A percentile compares a stretch with the other conserved stretches of the same genome.
Conservation (phyloP, 1,140 invertebrate genomes). For the Dendroctonus ponderosae region DNA sequence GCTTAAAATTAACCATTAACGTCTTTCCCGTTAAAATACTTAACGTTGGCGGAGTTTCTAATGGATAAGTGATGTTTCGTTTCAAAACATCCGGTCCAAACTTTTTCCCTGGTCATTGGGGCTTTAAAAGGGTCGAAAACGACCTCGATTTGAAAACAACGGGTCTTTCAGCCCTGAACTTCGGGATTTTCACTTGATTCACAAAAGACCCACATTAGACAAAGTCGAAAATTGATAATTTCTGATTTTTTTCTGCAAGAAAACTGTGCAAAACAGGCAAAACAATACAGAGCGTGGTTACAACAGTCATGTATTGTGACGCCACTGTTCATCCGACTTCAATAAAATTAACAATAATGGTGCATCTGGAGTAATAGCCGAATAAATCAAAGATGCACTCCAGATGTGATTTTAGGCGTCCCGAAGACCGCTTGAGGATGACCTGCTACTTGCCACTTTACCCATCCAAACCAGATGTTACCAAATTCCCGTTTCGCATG, state of each 20-base stretch:
- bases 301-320: neutral
- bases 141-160: too few relatives aligned
- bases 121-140: too few relatives aligned
- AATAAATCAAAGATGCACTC: slow-evolving; percentile 24
- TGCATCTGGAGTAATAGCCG: slow-evolving; percentile 11
- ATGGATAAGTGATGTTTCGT: too few relatives aligned
- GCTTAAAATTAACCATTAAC: too few relatives aligned
- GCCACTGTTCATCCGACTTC: neutral
- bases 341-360: slow-evolving; percentile 15
- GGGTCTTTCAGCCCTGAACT: too few relatives aligned
- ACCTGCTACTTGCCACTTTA: slow-evolving; percentile 8
- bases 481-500: neutral
- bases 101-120: too few relatives aligned
- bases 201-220: neutral
- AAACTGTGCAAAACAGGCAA: too few relatives aligned
- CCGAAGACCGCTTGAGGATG: slow-evolving; percentile 11
- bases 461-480: slow-evolving; percentile 15
- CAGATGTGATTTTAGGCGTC: slow-evolving; percentile 16
- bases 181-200: neutral
- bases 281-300: too few relatives aligned
- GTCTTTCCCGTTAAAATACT: too few relatives aligned
- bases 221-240: neutral
- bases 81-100: too few relatives aligned
- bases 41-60: too few relatives aligned
- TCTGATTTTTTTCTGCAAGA: too few relatives aligned